Conservation (phyloP, 2,113 vertebrate species). For the Tychaedon coryphoeus region DNA sequence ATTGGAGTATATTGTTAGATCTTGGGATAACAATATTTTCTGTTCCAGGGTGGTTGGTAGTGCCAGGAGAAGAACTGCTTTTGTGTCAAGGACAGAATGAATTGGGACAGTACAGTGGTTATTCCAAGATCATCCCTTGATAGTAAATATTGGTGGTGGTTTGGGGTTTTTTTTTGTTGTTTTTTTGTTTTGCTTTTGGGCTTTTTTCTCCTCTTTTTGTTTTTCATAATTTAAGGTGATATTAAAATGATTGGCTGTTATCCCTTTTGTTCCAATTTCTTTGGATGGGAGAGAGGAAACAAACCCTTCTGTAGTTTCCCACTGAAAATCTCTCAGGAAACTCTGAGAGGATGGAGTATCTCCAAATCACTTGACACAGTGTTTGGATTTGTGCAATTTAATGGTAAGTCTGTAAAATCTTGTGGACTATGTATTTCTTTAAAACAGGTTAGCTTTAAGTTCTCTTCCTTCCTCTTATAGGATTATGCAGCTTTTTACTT, state of each 20-base stretch:
- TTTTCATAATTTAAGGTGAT: neutral
- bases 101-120: neutral
- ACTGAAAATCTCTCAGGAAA: neutral
- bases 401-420: neutral
- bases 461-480: neutral
- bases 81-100: neutral
- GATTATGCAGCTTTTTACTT: neutral
- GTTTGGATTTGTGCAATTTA: neutral
- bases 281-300: neutral
- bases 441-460: neutral
- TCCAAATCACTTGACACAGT: neutral
- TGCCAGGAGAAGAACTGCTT: neutral
- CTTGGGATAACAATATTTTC: neutral
- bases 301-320: neutral
- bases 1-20: neutral
- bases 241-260: neutral
- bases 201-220: rapidly evolving
- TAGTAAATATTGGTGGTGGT: neutral
- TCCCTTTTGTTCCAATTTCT: neutral
- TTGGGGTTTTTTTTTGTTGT: too few species aligned
- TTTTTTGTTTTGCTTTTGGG: neutral
- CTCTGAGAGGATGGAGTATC: neutral
- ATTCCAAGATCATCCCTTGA: neutral
- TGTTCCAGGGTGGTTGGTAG: neutral
- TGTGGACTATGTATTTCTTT: neutral